Evolutionary conservation across 2,888 invertebrate genomes (phyloP).

Genomic region (Alsophila aescularia): DNA sequence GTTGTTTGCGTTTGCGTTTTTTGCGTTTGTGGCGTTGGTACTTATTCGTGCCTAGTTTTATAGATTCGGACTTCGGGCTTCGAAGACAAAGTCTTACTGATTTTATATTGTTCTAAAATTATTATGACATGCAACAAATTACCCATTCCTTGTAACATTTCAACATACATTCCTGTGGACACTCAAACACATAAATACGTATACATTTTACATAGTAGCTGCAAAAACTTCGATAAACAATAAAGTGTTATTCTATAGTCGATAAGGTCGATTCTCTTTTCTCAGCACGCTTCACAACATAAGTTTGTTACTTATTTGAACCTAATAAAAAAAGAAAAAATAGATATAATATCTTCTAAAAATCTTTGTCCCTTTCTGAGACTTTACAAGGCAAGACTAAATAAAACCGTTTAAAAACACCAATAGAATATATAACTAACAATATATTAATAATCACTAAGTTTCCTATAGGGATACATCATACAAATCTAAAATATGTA

Average conservation of each 20-base stretch:
- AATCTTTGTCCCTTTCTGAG: too few relatives aligned
- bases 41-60: not conserved
- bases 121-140: slow-evolving; percentile 59
- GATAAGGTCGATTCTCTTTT: slow-evolving; percentile 17
- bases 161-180: slow-evolving; percentile 81
- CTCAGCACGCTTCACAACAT: slow-evolving; percentile 2
- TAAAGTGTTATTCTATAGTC: slow-evolving; percentile 23
- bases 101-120: slow-evolving; percentile 31
- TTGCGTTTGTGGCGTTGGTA: too few relatives aligned
- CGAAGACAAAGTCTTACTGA: slow-evolving; percentile 8
- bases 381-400: too few relatives aligned
- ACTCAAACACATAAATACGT: slow-evolving; percentile 72
- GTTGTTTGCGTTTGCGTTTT: too few relatives aligned
- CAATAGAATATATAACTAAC: too few relatives aligned
- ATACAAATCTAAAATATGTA: too few relatives aligned
- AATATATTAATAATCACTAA: too few relatives aligned
- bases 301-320: too few relatives aligned
- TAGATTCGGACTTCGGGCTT: not conserved
- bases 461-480: too few relatives aligned
- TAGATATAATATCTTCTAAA: too few relatives aligned
- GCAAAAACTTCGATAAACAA: slow-evolving; percentile 53
- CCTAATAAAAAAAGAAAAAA: too few relatives aligned
- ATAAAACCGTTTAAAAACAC: too few relatives aligned
- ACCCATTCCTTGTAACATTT: slow-evolving; percentile 73
- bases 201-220: slow-evolving; percentile 48